Base-by-base conservation (phyloP, 1,140 invertebrate species). In the Hesperophylax magnus region DNA sequence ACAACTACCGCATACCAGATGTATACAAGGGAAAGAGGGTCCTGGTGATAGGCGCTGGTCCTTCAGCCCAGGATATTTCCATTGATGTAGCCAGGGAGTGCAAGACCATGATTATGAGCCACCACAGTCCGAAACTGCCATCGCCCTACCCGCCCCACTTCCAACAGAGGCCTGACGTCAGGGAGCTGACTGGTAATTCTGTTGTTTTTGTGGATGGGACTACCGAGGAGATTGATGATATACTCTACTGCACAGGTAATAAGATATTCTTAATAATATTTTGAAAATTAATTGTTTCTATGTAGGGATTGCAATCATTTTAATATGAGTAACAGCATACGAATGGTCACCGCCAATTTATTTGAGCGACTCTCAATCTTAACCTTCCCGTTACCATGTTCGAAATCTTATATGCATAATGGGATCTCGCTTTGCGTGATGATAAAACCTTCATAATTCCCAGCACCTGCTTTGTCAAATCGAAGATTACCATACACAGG, bases 61-160 rank as follows among this genome's bases (percentile, higher is more conserved):
- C 96, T 34, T 98, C 96, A 17, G 97, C 96, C 0, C 88, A 94
- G 85, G 97, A 98, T 86, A 92, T 98, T 27, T 92, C 94, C 1
- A 88, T 95, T 22, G 96, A 97, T 82, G 90, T 97, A 78, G 92
- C 94, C 3, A 89, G 89, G 74, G 88, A 91, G n/a, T 94, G 95
- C 0, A 88, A 91, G 78, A 89, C 92, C 81, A 92, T 96, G 47
- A 89, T 91, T 11, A 87, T 95, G 39, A 94, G 94, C 85, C 94
- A 95, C 85, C 94, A 95, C 81, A 88, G 86, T 0, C 81, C 74
- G 0, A 88, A 91, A 75, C 90, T 90, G 20, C 90, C 92, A 17
- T 90, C 91, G 1, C 91, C 93, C 34, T 93, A 94, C 85, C 92
- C 91, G 1, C 80, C 88, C 1, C 93, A 92, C 82, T 92, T 94